phyloP scores from a whole-genome alignment of 2,797 vertebrate species.

The Sebastes flavidus region DNA sequence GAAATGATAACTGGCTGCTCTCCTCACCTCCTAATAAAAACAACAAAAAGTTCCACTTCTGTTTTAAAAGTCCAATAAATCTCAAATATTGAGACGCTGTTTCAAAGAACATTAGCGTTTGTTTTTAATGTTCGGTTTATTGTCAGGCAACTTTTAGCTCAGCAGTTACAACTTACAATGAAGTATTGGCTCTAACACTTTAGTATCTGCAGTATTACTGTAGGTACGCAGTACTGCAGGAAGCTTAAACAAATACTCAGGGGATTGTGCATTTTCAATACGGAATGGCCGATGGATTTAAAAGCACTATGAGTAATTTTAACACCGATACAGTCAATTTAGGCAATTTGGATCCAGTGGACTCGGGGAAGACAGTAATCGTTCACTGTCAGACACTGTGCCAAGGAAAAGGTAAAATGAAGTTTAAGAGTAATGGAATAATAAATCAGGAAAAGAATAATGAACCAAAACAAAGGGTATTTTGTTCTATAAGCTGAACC shows the following conservation, averaged over 20 bases:
- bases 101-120: neutral
- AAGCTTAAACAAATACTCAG: neutral
- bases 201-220: neutral
- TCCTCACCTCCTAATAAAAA: neutral
- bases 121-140: constrained; percentile 13
- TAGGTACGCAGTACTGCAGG: neutral
- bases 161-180: neutral
- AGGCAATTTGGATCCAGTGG: neutral
- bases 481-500: neutral
- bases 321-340: neutral
- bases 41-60: neutral
- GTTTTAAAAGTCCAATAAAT: neutral
- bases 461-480: neutral
- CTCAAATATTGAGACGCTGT: neutral
- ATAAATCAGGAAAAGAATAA: neutral
- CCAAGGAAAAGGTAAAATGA: neutral
- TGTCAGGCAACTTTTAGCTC: neutral
- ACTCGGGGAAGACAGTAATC: neutral
- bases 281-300: neutral
- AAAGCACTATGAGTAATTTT: neutral
- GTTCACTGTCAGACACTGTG: neutral
- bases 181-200: neutral
- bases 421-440: neutral
- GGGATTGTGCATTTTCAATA: neutral
- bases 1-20: neutral